Base-by-base conservation (phyloP, 2,113 vertebrate genomes). In the Lamprotornis superbus region DNA sequence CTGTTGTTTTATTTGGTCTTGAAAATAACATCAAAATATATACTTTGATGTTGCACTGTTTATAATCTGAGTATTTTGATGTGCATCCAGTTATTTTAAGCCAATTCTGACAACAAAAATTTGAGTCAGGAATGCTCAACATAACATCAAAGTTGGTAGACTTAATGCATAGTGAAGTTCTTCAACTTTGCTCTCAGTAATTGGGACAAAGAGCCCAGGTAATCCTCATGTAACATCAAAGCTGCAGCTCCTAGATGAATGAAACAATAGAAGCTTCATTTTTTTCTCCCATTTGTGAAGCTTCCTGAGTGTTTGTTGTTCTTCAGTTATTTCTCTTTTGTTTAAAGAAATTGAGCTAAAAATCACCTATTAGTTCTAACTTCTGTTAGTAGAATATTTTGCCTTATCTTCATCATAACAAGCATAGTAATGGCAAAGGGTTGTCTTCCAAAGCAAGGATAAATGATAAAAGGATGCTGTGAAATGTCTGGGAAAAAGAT, bases 141-240 rank as follows among this genome's bases (percentile, higher is more conserved):
- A 42, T 67, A 94, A 97, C 96, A 97, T 98, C 97, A 98, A 97
- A 98, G 97, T 91, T 77, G 42, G 63, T 90, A 53, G 37, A 95
- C 70, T 96, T 95, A 82, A 31, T 92, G 69, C 23, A n/a, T 70
- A 42, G 17, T 65, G 91, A 96, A 96, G 83, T 91, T 97, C 94
- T 97, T 95, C 95, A 97, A 97, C 95, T 96, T 93, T 94, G 53
- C 93, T 79, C 93, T 93, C 93, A 93, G 89, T 97, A 98, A 98
- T 74, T 97, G 97, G 95, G 94, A 97, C 95, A 98, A 98, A 98
- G 81, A 91, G 97, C 75, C 63, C 92, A 97, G 95, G 96, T 97
- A 98, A 95, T 96, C 90, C 97, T 82, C 90, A 83, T 89, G 87
- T 96, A 98, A 97, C 96, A 98, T 97, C 97, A 97, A 98, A 98